phyloP scores from a whole-genome alignment of 2,797 vertebrate genomes.

The Bryconaethiops microstoma region DNA sequence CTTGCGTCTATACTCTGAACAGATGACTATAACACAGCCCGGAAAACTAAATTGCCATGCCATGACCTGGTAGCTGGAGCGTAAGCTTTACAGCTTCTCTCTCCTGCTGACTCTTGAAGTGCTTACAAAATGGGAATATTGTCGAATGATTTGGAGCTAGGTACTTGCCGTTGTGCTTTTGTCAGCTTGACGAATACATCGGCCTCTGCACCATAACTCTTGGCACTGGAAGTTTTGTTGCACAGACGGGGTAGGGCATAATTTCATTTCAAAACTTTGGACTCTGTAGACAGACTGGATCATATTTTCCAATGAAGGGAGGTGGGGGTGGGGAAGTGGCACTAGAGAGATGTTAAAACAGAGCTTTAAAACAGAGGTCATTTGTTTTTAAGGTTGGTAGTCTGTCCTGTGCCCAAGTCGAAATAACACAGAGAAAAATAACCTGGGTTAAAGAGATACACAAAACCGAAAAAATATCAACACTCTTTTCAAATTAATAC shows the following conservation, averaged over 20 bases:
- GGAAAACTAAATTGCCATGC: conserved; percentile 7
- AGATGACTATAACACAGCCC: background rate
- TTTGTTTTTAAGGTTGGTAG: background rate
- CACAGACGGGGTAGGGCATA: conserved; percentile 48
- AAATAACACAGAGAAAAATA: background rate
- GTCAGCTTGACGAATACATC: conserved; percentile 59
- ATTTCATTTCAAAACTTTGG: conserved; percentile 63
- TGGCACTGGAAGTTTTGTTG: conserved; percentile 31
- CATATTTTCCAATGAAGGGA: background rate
- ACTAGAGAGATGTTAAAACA: no score
- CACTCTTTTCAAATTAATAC: no score
- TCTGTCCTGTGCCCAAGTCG: background rate
- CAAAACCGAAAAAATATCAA: no score
- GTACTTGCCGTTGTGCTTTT: conserved; percentile 56
- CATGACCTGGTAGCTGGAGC: conserved; percentile 18
- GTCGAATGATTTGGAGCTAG: conserved; percentile 50
- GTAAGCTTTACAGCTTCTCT: background rate
- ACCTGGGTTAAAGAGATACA: no score
- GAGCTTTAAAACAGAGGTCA: no score
- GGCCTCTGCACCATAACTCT: conserved; percentile 43
- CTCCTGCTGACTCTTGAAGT: background rate
- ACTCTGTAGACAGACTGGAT: conserved; percentile 25
- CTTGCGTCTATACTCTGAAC: background rate
- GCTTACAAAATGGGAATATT: conserved; percentile 2
- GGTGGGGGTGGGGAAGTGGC: background rate